Percentiles rank a stretch among this genome's conserved stretches.
Evolutionary conservation across 2,797 vertebrate genomes (phyloP).

Genomic region (Lacerta bilineata): DNA sequence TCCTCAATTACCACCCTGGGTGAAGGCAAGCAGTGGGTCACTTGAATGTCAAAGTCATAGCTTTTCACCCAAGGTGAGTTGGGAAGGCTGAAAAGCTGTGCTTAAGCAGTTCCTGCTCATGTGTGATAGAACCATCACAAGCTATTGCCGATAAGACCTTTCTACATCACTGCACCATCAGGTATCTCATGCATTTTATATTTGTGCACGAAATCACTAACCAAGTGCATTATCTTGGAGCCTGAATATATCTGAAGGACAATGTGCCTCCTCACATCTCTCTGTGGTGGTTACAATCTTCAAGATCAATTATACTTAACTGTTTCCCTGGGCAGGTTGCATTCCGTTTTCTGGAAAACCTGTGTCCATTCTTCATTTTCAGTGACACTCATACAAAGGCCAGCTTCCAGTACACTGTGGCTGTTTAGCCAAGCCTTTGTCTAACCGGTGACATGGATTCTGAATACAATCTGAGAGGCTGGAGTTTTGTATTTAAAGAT

Average conservation of each 20-base stretch:
- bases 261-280: conserved; percentile 25
- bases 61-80: conserved; percentile 26
- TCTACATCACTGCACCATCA: conserved; percentile 41
- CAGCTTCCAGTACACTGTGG: background rate
- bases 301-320: conserved; percentile 36
- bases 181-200: conserved; percentile 53
- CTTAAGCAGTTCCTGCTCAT: conserved; percentile 38
- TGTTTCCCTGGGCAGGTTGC: background rate
- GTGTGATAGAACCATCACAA: conserved; percentile 42
- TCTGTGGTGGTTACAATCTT: conserved; percentile 15
- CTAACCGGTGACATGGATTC: background rate
- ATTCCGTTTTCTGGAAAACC: conserved; percentile 12
- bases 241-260: conserved; percentile 42
- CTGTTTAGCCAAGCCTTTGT: background rate
- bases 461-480: background rate
- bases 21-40: background rate
- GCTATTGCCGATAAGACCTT: conserved; percentile 41
- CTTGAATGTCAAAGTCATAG: conserved; percentile 31
- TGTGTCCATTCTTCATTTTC: conserved; percentile 21
- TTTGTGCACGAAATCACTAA: conserved; percentile 34
- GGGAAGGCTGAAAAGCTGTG: conserved; percentile 5
- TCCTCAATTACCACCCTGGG: background rate
- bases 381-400: background rate
- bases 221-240: conserved; percentile 32
- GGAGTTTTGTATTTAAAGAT: background rate